These are phyloP conservation scores for Syngnathus acus DNA, from an alignment of 2,797 vertebrate species.

Conservation along the genomic window DNA sequence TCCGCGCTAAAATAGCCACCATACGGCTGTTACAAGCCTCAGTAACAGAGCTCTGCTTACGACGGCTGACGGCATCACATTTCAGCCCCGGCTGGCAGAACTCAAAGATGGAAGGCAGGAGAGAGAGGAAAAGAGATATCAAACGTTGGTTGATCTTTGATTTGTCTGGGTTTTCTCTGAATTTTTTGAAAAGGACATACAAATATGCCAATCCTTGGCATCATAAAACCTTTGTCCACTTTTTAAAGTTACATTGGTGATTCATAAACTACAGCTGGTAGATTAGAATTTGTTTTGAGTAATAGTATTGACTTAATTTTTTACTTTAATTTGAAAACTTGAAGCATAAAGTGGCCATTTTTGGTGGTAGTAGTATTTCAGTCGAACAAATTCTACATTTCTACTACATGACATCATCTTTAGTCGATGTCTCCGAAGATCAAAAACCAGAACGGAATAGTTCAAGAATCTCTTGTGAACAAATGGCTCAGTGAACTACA, in stretches of 20 bases:
- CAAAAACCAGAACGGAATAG: no score
- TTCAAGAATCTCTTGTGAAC: no score
- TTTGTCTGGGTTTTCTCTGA: background rate
- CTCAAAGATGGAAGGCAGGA: background rate
- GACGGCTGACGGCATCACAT: constrained; percentile 51
- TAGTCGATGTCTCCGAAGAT: no score
- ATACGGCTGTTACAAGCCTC: constrained; percentile 50
- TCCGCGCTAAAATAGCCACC: constrained; percentile 64
- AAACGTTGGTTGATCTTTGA: background rate
- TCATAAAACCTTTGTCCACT: background rate
- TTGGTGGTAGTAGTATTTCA: no score
- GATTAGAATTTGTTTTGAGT: no score
- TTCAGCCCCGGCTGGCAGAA: constrained; percentile 25
- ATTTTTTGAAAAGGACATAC: background rate
- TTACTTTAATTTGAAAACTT: no score
- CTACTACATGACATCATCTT: no score
- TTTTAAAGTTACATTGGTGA: background rate
- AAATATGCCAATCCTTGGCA: background rate
- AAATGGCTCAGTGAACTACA: no score
- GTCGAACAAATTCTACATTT: no score
- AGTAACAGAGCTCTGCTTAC: constrained; percentile 56
- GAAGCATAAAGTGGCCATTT: no score
- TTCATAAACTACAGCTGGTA: background rate
- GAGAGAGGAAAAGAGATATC: background rate
- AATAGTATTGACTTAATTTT: no score